phyloP scores from a whole-genome alignment of 2,888 invertebrate species.

The Diplazon laetatorius region DNA sequence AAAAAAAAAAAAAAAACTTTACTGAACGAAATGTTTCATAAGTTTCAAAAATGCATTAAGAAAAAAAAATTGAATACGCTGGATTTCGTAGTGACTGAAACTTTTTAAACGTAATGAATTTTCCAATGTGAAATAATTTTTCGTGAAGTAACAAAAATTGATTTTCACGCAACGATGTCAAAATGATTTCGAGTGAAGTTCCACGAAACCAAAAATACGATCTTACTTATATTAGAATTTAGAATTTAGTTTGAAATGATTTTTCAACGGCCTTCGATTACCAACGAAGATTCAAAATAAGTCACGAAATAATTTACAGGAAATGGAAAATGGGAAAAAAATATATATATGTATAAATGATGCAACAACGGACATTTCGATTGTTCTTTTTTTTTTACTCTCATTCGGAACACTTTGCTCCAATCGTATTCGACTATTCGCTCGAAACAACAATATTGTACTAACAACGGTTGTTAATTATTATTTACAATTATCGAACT shows the following conservation, averaged over 20 bases:
- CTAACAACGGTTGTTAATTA: slow-evolving; percentile 35
- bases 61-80: background rate
- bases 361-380: slow-evolving; percentile 14
- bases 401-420: slow-evolving; percentile 16
- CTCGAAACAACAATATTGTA: slow-evolving; percentile 23
- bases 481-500: slow-evolving; percentile 58
- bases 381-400: slow-evolving; percentile 17
- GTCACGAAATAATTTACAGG: too few species aligned
- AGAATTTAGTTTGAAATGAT: slow-evolving; percentile 20
- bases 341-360: too few species aligned
- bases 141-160: background rate
- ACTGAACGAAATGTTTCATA: too few species aligned
- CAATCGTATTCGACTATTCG: slow-evolving; percentile 24
- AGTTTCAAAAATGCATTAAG: too few species aligned
- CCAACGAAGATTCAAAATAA: background rate
- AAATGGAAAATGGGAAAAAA: slow-evolving; percentile 18
- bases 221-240: slow-evolving; percentile 35
- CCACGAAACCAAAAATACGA: too few species aligned
- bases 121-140: background rate
- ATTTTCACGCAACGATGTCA: background rate
- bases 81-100: background rate
- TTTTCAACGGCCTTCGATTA: background rate
- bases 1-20: too few species aligned
- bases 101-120: background rate
- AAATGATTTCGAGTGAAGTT: background rate